These are phyloP conservation scores for Pseudopipra pipra DNA, from an alignment of 2,113 vertebrate species.

Conservation along the genomic window DNA sequence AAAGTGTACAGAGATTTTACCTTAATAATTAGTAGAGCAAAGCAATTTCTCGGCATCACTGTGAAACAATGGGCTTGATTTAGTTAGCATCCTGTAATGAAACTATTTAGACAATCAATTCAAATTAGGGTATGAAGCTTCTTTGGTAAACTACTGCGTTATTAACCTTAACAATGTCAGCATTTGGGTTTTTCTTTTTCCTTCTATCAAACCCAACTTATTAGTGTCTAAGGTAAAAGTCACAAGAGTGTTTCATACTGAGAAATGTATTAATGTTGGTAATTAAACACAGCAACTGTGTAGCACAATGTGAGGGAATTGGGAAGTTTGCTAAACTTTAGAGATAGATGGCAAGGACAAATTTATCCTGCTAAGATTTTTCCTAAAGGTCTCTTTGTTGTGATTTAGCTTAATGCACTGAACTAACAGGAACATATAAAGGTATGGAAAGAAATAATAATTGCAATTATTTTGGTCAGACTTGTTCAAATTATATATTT, in stretches of 20 bases:
- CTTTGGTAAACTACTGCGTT: neutral
- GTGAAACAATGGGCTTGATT: neutral
- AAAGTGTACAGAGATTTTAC: neutral
- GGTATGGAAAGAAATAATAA: neutral
- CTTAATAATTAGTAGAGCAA: neutral
- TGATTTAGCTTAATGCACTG: neutral
- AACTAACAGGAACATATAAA: neutral
- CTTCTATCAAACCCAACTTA: neutral
- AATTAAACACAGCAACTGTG: slow-evolving; percentile 20
- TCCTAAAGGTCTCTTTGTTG: neutral
- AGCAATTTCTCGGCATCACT: neutral
- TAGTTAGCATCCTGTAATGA: neutral
- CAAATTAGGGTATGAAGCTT: neutral
- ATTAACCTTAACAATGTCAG: neutral
- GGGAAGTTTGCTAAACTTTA: neutral
- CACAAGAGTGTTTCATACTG: neutral
- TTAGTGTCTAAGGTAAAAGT: neutral
- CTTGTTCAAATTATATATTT: neutral
- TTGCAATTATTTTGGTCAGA: neutral
- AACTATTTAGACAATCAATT: neutral
- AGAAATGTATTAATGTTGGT: neutral
- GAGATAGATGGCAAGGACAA: neutral
- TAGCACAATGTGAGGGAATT: neutral
- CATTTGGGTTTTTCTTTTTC: neutral
- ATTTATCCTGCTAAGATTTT: neutral